A percentile compares a stretch with the other conserved stretches of the same genome.
These are phyloP conservation scores for Parazoanthus atlanticus DNA, from an alignment of 92 coral and sea anemone species.

Conservation along the genomic window DNA sequence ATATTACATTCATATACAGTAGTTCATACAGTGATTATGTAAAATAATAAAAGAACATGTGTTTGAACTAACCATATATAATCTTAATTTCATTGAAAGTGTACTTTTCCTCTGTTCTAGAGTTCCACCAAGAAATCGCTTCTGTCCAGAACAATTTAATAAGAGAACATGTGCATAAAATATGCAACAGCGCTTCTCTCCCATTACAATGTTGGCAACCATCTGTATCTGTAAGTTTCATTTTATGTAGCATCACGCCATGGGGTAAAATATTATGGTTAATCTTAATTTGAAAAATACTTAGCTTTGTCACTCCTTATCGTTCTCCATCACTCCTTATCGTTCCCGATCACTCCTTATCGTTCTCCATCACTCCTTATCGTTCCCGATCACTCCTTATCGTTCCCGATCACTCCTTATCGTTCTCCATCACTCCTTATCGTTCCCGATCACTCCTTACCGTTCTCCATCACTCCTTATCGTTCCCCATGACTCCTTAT, in stretches of 20 bases:
- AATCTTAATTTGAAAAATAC: too few relatives aligned
- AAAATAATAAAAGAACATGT: too few relatives aligned
- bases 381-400: neutral
- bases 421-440: neutral
- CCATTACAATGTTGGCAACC: neutral
- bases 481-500: neutral
- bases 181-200: neutral
- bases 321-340: neutral
- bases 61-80: too few relatives aligned
- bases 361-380: neutral
- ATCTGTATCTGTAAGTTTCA: too few relatives aligned
- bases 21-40: too few relatives aligned
- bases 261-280: too few relatives aligned
- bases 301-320: neutral
- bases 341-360: neutral
- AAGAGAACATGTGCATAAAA: neutral
- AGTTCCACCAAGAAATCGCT: neutral
- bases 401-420: neutral
- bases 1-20: too few relatives aligned
- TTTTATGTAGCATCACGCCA: too few relatives aligned
- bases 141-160: neutral
- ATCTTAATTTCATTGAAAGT: too few relatives aligned
- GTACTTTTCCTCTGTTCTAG: neutral
- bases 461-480: neutral
- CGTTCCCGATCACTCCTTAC: neutral